These are phyloP conservation scores for Onychostruthus taczanowskii DNA, from an alignment of 2,113 vertebrate species.

Conservation along the genomic window DNA sequence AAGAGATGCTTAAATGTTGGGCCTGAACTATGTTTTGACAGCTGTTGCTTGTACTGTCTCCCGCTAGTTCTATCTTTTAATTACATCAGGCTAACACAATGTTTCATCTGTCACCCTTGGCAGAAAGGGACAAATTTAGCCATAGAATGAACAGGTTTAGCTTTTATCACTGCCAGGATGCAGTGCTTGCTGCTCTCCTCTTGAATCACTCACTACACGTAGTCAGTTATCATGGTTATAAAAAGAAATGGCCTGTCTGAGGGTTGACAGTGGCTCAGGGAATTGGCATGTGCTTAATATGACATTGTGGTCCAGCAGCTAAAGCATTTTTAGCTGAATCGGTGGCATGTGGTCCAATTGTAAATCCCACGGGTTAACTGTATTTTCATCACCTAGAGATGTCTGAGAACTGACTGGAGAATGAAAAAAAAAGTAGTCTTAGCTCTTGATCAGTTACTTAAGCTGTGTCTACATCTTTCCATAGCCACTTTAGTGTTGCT, in stretches of 20 bases:
- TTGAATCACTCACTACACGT: background rate
- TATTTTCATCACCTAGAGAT: background rate
- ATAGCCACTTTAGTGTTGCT: background rate
- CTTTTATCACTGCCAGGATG: background rate
- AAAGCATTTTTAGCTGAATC: background rate
- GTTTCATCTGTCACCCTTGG: constrained; percentile 38
- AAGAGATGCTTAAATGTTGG: background rate
- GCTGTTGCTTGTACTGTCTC: background rate
- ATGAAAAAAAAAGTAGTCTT: background rate
- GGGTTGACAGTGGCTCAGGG: background rate
- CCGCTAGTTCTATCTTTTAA: constrained; percentile 38
- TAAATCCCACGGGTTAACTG: background rate
- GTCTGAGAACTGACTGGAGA: background rate
- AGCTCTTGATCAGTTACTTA: background rate
- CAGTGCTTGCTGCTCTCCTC: background rate
- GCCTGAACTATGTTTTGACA: constrained; percentile 47
- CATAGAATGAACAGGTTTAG: background rate
- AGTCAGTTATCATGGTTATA: background rate
- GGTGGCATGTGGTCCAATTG: background rate
- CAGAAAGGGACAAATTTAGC: constrained; percentile 10
- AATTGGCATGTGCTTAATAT: background rate
- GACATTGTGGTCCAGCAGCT: background rate
- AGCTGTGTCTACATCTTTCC: background rate
- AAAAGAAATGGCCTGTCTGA: background rate
- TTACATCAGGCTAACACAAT: constrained; percentile 39